These are phyloP conservation scores for Uromys caudimaculatus DNA, from an alignment of 2,797 vertebrate species.

Conservation along the genomic window DNA sequence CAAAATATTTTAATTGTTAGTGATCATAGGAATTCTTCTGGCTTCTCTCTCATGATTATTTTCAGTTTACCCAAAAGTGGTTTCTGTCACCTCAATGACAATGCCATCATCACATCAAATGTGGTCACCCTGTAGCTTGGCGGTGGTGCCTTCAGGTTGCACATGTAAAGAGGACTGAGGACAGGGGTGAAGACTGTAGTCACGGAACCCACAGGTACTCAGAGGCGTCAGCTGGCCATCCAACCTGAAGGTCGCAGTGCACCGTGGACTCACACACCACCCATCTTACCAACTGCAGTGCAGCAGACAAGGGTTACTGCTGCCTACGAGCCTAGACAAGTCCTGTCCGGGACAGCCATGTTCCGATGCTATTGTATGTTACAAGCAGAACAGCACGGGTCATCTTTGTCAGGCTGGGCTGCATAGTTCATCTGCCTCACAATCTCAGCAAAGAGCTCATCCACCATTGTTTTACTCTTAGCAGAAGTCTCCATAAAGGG, in stretches of 20 bases:
- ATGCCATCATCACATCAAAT: slow-evolving; percentile 50
- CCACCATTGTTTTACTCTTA: slow-evolving; percentile 99
- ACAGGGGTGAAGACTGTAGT: slow-evolving; percentile 72
- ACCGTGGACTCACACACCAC: slow-evolving; percentile 82
- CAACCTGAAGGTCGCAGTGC: slow-evolving; percentile 82
- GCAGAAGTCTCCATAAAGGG: slow-evolving; percentile 99
- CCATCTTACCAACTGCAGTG: slow-evolving; percentile 76
- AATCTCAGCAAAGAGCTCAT: slow-evolving; percentile 99
- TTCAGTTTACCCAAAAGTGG: slow-evolving; percentile 69
- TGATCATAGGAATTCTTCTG: slow-evolving; percentile 79
- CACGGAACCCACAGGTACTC: slow-evolving; percentile 82
- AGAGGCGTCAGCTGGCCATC: slow-evolving; percentile 81
- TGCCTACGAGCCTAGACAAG: slow-evolving; percentile 72
- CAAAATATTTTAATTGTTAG: slow-evolving; percentile 78
- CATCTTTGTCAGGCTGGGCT: slow-evolving; percentile 98
- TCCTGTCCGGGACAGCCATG: slow-evolving; percentile 74
- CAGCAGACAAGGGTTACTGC: slow-evolving; percentile 77
- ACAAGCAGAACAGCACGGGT: slow-evolving; percentile 99
- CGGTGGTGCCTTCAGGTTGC: slow-evolving; percentile 79
- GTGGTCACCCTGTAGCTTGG: slow-evolving; percentile 83
- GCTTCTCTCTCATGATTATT: slow-evolving; percentile 74
- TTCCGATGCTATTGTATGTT: slow-evolving; percentile 96
- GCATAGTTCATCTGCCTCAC: slow-evolving; percentile 99
- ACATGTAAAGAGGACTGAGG: slow-evolving; percentile 80
- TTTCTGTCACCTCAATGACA: slow-evolving; percentile 74